A percentile compares a stretch with the other conserved stretches of the same genome.
These are phyloP conservation scores for Cataglyphis hispanica DNA, from an alignment of 1,140 invertebrate genomes.

Conservation along the genomic window DNA sequence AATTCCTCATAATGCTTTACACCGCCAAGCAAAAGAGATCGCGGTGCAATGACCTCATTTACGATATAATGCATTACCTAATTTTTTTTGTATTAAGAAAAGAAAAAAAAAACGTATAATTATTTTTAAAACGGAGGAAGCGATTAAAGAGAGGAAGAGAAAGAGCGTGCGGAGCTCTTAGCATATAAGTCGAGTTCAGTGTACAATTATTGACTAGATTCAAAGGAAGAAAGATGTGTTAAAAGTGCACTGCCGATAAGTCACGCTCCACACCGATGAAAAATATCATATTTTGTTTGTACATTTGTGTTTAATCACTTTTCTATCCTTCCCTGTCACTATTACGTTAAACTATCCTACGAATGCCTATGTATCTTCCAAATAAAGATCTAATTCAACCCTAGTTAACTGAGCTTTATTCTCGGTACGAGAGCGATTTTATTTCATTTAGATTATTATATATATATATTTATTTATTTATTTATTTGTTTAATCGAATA, in stretches of 20 bases:
- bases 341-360: constrained; percentile 78
- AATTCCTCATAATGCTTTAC: constrained; percentile 65
- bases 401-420: constrained; percentile 41
- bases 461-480: too few species aligned
- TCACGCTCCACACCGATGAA: constrained; percentile 64
- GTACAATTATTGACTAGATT: constrained; percentile 73
- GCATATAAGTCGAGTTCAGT: constrained; percentile 72
- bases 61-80: constrained; percentile 73
- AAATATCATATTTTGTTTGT: constrained; percentile 81
- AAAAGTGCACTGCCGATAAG: constrained; percentile 53
- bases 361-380: constrained; percentile 81
- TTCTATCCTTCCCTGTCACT: constrained; percentile 58
- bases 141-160: constrained; percentile 36
- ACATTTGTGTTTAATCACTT: constrained; percentile 79
- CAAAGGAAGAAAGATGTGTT: constrained; percentile 41
- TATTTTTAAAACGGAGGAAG: constrained; percentile 76
- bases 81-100: constrained; percentile 76
- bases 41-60: constrained; percentile 72
- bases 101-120: constrained; percentile 73
- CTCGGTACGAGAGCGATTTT: neutral
- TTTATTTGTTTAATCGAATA: neutral
- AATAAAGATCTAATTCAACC: constrained; percentile 81
- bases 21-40: constrained; percentile 71
- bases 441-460: neutral
- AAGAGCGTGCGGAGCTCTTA: constrained; percentile 67